These are phyloP conservation scores for Xylophagus ater DNA, from an alignment of 2,888 invertebrate genomes.

Conservation along the genomic window DNA sequence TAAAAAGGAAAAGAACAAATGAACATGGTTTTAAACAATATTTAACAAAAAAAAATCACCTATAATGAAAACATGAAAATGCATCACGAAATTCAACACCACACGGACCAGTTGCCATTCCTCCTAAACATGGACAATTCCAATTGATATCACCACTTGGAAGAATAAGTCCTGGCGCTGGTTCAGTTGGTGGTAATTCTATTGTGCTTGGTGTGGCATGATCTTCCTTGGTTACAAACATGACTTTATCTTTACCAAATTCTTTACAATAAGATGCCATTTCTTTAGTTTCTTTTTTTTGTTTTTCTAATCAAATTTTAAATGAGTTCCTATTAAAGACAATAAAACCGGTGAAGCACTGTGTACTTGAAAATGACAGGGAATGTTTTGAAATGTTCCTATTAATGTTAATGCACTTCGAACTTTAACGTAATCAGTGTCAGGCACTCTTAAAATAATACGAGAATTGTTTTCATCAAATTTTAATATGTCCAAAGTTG, in stretches of 20 bases:
- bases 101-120: slow-evolving; percentile 96
- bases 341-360: slow-evolving; percentile 42
- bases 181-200: slow-evolving; percentile 57
- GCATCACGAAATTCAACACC: slow-evolving; percentile 87
- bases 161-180: slow-evolving; percentile 68
- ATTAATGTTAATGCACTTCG: slow-evolving; percentile 48
- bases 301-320: slow-evolving; percentile 13
- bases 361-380: slow-evolving; percentile 45
- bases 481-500: slow-evolving; percentile 47
- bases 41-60: slow-evolving; percentile 37
- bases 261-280: slow-evolving; percentile 43
- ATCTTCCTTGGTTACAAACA: slow-evolving; percentile 72
- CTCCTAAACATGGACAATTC: slow-evolving; percentile 93
- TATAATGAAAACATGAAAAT: slow-evolving; percentile 89
- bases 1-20: slow-evolving; percentile 41
- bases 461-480: slow-evolving; percentile 39
- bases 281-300: slow-evolving; percentile 16
- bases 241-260: slow-evolving; percentile 66
- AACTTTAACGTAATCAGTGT: slow-evolving; percentile 44
- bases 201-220: slow-evolving; percentile 62
- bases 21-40: background rate
- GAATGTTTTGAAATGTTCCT: slow-evolving; percentile 39
- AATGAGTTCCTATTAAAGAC: slow-evolving; percentile 25
- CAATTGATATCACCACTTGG: slow-evolving; percentile 87
- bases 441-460: slow-evolving; percentile 46